Conservation (phyloP, 1,140 invertebrate genomes). For the Cyphomyrmex costatus region DNA sequence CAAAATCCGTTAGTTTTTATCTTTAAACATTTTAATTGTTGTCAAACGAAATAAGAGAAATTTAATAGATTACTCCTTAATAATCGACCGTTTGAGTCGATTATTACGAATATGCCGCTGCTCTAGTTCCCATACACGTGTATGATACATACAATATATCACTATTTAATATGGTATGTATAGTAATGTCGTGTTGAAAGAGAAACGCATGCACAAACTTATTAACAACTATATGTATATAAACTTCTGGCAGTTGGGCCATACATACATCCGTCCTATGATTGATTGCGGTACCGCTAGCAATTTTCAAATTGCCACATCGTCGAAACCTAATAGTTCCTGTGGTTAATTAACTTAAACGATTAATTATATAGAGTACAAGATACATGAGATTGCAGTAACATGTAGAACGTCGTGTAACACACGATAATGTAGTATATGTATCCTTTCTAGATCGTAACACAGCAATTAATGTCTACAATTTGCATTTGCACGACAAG, state of each 20-base stretch:
- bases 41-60: neutral
- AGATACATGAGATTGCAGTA: slow-evolving; percentile 7
- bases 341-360: slow-evolving; percentile 34
- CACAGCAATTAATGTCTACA: slow-evolving; percentile 23
- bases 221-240: neutral
- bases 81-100: neutral
- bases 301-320: slow-evolving; percentile 4
- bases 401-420: neutral
- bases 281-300: slow-evolving; percentile 1
- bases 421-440: neutral
- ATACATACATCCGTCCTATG: neutral
- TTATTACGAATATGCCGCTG: no score
- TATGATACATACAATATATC: no score
- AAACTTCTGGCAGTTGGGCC: neutral
- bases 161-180: neutral
- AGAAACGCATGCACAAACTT: slow-evolving; percentile 15
- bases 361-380: slow-evolving; percentile 33
- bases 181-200: neutral
- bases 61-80: neutral
- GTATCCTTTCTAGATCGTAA: neutral
- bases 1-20: neutral
- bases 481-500: slow-evolving; percentile 19
- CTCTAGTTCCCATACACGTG: no score
- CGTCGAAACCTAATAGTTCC: neutral
- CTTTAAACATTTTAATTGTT: no score